Base-by-base conservation (phyloP, 2,797 vertebrate species). In the Coilia nasus region DNA sequence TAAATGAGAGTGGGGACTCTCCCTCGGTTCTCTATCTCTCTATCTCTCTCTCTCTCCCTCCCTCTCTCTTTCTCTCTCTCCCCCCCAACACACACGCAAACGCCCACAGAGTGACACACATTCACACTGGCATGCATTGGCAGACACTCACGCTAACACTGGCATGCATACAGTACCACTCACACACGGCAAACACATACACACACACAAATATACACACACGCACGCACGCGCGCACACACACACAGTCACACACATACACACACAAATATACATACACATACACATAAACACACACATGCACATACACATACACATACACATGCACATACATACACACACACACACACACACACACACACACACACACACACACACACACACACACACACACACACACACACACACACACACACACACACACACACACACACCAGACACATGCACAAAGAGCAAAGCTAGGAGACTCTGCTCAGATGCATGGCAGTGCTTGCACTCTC, bases 101-200 rank as follows among this genome's bases (percentile, higher is more conserved):
- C 71, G 15, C 31, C 11, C 84, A 86, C 86, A 85, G 50, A 10
- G 83, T 57, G 23, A 56, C 46, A 50, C 87, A 83, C 82, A 25
- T 25, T 47, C 83, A 57, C 31, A 67, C 64, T 60, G 47, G 23
- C 83, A 82, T 25, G 15, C 47, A 82, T 35, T 82, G 81, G 57
- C 75, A 64, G 57, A 81, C 28, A 62, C 57, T 71, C 84, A 59
- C 31, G 54, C 84, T 23, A 44, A 54, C 56, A 28, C 81, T 35
- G 60, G 56, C 81, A 83, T 17, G 19, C 54, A 54, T 57, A 85
- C 87, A 87, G 87, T 88, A 89, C 89, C 50, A 54, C 50, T 3
- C 9, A 54, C 50, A 54, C 35, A 3, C 50, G 25, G n/a, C 3
- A 57, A 17, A 64, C 60, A 25, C n/a, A 64, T n/a, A 10, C n/a